Base-by-base conservation (phyloP, 2,113 vertebrate species). In the Hassar affinis region DNA sequence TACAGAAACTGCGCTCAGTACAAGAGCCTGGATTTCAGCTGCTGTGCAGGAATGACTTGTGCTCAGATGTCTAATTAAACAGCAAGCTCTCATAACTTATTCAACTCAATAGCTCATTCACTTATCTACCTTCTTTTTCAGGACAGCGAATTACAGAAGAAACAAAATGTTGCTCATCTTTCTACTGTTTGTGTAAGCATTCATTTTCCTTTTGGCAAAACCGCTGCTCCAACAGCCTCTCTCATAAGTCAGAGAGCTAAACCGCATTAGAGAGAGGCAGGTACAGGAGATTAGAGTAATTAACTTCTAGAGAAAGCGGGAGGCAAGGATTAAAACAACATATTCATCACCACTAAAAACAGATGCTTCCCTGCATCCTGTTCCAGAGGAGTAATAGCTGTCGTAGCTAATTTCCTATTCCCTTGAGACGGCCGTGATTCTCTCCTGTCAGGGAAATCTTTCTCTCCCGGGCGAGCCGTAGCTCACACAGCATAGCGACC, bases 341-440 rank as follows among this genome's bases (percentile, higher is more conserved):
- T 86, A 88, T 88, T 88, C 87, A 88, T 88, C 85, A 85, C 76
- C 38, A 80, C 81, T 88, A 84, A 81, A 84, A 87, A 84, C 90
- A 89, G 88, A 89, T 87, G 83, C 86, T 86, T 87, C 74, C 61
- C 81, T 76, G 78, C 57, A 76, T 77, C 42, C 84, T 83, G 76
- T 86, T 87, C 80, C 80, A 69, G 45, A 86, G 80, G 85, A 90
- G 85, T 83, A 79, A 82, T 81, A 87, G 88, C 88, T 86, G 87
- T 90, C 84, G 85, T 87, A 87, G 90, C 83, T 89, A 88, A 90
- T 91, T 87, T 86, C 79, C 87, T 82, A 78, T 83, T 88, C 86
- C 89, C 90, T 76, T 30, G 82, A 86, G 87, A 85, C 47, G 25
- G 42, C 49, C 9, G 54, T 85, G 86, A 85, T 84, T 86, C 82